Base-by-base conservation (phyloP, 2,888 invertebrate species). In the Tenthredo notha region DNA sequence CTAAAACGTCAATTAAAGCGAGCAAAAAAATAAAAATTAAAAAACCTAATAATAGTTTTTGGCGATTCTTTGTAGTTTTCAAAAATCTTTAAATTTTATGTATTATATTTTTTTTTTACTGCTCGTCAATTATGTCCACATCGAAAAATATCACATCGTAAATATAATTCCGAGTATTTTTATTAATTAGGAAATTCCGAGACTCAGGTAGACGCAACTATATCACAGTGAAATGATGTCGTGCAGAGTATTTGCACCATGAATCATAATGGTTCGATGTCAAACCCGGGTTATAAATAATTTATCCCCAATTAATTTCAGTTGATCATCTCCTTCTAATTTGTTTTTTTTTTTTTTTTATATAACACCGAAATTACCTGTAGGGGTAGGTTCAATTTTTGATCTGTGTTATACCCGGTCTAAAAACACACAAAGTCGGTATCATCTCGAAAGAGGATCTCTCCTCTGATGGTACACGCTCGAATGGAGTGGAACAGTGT, bases 401-500 rank as follows among this genome's bases (percentile, higher is more conserved):
- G 29, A 2, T 33, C 29, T 33, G 33, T 25, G 12, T 18, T 33
- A 4, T 67, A 67, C 18, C 18, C 4, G 18, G 2, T 61, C 61
- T 10, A 29, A 67, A 67, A 67, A 67, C 33, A 12, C 67, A 74
- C 5, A 25, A 74, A 0, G 12, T 43, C 74, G 40, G 72, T 33
- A 72, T 37, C 18, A n/a, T 37, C 61, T 72, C 37, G 37, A n/a
- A 74, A 74, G 74, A 74, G 50, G 29, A 43, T 43, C 40, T 43
- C 21, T 9, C 43, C 10, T 43, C 74, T 75, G 37, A 67, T 65
- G 40, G 77, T 74, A 18, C 58, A 80, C 80, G 84, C 78, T 77
- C 84, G 43, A 82, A 70, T 67, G 82, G 78, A 67, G 40, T 54
- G 70, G 50, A 58, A 58, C 85, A 83, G 50, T 54, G 85, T 82